Percentiles rank a stretch among this genome's conserved stretches.
Conservation (phyloP, 1,140 invertebrate genomes). For the Zophobas morio region DNA sequence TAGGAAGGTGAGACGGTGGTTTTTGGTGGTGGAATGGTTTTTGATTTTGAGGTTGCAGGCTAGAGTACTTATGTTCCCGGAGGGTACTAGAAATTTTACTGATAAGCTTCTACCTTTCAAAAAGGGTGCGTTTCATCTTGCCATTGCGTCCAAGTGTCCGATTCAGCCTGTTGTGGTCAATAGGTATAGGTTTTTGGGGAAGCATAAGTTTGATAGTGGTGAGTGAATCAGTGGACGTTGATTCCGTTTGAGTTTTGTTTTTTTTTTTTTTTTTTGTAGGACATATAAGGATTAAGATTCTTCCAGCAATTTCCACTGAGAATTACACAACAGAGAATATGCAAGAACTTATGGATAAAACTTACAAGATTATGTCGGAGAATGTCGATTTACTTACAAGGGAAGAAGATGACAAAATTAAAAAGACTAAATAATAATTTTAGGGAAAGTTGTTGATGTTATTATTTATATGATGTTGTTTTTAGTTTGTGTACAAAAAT, state of each 20-base stretch:
- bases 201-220: slow-evolving; percentile 84
- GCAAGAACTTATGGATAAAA: slow-evolving; percentile 75
- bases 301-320: slow-evolving; percentile 79
- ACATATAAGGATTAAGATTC: slow-evolving; percentile 77
- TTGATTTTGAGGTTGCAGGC: slow-evolving; percentile 70
- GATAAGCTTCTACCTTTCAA: slow-evolving; percentile 85
- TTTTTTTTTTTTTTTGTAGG: slow-evolving; percentile 69
- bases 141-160: slow-evolving; percentile 85
- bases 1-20: slow-evolving; percentile 55
- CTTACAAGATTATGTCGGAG: slow-evolving; percentile 76
- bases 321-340: slow-evolving; percentile 77
- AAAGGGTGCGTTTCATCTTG: slow-evolving; percentile 95
- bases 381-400: slow-evolving; percentile 51
- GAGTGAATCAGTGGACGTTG: slow-evolving; percentile 54
- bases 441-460: too few relatives aligned
- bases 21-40: background rate
- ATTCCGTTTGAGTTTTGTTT: slow-evolving; percentile 42
- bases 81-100: slow-evolving; percentile 81
- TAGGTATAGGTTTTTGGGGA: slow-evolving; percentile 87
- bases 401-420: slow-evolving; percentile 30
- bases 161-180: slow-evolving; percentile 93
- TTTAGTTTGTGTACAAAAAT: too few relatives aligned
- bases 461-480: too few relatives aligned
- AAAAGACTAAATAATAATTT: slow-evolving; percentile 4
- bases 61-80: slow-evolving; percentile 83